Conservation (phyloP, 2,888 invertebrate genomes). For the Trachelus iudaicus region DNA sequence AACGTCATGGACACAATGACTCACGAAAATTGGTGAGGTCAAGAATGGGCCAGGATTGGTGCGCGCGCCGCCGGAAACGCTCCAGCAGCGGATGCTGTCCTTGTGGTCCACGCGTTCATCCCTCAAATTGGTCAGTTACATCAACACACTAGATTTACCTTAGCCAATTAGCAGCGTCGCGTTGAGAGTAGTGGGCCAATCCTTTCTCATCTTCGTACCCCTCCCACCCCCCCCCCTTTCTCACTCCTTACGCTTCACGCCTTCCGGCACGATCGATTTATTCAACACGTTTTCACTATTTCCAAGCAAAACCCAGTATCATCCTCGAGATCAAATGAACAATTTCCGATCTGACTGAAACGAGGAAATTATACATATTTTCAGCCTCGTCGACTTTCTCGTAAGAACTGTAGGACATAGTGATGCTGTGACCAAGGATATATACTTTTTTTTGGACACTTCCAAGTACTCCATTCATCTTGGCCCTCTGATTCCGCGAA, state of each 20-base stretch:
- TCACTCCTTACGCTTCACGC: neutral
- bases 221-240: neutral
- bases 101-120: constrained; percentile 70
- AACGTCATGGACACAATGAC: neutral
- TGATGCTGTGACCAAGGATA: no score
- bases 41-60: constrained; percentile 80
- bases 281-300: no score
- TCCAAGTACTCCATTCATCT: no score
- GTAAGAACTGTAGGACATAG: no score
- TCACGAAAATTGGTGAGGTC: neutral
- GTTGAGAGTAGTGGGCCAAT: neutral
- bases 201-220: no score
- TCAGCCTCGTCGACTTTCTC: no score
- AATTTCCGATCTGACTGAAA: no score
- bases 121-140: constrained; percentile 59
- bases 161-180: neutral
- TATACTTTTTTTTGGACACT: no score
- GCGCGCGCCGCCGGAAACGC: constrained; percentile 78
- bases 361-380: no score
- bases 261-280: neutral
- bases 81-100: constrained; percentile 70
- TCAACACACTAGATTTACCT: neutral
- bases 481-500: no score
- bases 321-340: no score
- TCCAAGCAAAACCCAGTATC: no score